Percentiles rank a stretch among this genome's conserved stretches.
phyloP scores from a whole-genome alignment of 2,113 vertebrate genomes.

The Tenrec ecaudatus region DNA sequence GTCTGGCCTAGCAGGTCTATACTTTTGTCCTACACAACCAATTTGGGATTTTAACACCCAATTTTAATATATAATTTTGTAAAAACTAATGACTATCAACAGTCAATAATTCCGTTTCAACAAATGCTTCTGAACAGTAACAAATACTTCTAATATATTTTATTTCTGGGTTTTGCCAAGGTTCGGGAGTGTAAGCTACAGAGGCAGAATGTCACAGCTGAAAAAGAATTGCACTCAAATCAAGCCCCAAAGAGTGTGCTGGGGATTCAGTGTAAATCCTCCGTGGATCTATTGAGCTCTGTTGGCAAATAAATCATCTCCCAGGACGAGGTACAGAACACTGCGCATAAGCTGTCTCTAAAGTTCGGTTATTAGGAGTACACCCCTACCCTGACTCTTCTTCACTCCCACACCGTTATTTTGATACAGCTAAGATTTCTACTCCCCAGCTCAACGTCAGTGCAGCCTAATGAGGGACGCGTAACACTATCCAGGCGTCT shows the following conservation, averaged over 20 bases:
- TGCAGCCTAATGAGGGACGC: slow-evolving; percentile 83
- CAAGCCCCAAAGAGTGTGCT: slow-evolving; percentile 76
- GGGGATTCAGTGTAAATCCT: slow-evolving; percentile 60
- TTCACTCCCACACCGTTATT: slow-evolving; percentile 85
- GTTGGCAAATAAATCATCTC: slow-evolving; percentile 80
- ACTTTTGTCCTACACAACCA: background rate
- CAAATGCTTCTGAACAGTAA: slow-evolving; percentile 48
- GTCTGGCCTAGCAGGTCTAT: background rate
- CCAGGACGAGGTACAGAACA: slow-evolving; percentile 79
- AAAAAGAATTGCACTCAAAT: slow-evolving; percentile 76
- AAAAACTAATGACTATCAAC: slow-evolving; percentile 10
- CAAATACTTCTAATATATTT: background rate
- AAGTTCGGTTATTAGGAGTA: slow-evolving; percentile 79
- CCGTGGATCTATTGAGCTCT: slow-evolving; percentile 73
- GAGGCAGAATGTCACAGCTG: slow-evolving; percentile 41
- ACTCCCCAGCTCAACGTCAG: slow-evolving; percentile 82
- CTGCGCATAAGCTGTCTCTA: slow-evolving; percentile 75
- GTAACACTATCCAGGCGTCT: slow-evolving; percentile 86
- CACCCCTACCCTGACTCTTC: slow-evolving; percentile 72
- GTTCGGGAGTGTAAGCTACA: background rate
- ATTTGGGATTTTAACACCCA: slow-evolving; percentile 26
- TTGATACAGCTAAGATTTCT: slow-evolving; percentile 85
- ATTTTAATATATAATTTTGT: slow-evolving; percentile 27
- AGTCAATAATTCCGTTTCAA: slow-evolving; percentile 55
- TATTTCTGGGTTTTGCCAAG: slow-evolving; percentile 28